Evolutionary conservation across 2,113 vertebrate species (phyloP).

Genomic region (Lampris incognitus): DNA sequence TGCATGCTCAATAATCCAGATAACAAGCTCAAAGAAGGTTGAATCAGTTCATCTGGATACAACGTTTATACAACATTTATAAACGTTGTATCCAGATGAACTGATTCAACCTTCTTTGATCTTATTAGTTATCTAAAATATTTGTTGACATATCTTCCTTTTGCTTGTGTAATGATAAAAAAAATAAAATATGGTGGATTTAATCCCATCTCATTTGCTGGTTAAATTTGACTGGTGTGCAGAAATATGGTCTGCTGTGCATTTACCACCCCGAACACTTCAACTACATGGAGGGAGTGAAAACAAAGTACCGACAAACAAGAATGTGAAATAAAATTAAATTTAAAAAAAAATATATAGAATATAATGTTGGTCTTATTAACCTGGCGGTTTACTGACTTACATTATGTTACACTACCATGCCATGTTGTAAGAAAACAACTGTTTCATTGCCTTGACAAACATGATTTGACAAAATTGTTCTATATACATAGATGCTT

Average conservation of each 20-base stretch:
- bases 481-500: neutral
- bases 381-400: neutral
- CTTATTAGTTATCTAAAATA: no score
- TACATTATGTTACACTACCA: neutral
- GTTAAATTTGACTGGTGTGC: neutral
- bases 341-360: neutral
- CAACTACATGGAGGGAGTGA: neutral
- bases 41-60: no score
- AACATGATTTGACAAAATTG: neutral
- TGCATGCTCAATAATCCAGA: no score
- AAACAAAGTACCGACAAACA: neutral
- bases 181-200: neutral
- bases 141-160: no score
- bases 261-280: neutral
- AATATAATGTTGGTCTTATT: neutral
- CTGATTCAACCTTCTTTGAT: no score
- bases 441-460: neutral
- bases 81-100: no score
- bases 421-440: constrained; percentile 5
- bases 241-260: neutral
- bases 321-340: neutral
- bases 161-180: neutral
- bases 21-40: no score
- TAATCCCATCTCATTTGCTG: neutral
- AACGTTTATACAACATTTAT: no score